A percentile compares a stretch with the other conserved stretches of the same genome.
Evolutionary conservation across 2,888 invertebrate genomes (phyloP).

Genomic region (Drosophila cracens): DNA sequence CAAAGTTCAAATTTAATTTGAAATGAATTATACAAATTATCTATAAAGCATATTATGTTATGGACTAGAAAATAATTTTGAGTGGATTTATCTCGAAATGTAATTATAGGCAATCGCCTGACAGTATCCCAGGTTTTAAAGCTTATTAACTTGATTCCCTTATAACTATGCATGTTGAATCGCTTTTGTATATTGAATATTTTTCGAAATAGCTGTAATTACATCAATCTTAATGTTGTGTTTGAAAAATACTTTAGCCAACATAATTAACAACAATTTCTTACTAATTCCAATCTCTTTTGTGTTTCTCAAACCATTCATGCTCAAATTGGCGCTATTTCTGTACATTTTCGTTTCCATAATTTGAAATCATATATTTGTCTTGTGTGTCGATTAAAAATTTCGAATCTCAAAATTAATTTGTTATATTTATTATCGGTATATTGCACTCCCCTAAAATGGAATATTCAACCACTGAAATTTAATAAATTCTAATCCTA

Average conservation of each 20-base stretch:
- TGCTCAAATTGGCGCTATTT: slow-evolving; percentile 58
- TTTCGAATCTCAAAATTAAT: background rate
- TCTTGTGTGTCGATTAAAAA: background rate
- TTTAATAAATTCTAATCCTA: background rate
- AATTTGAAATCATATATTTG: slow-evolving; percentile 20
- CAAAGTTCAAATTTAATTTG: background rate
- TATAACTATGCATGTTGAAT: slow-evolving; percentile 31
- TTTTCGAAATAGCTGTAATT: slow-evolving; percentile 21
- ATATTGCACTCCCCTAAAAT: slow-evolving; percentile 4
- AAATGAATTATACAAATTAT: background rate
- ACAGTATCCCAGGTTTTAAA: background rate
- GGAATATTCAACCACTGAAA: background rate
- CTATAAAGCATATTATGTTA: background rate
- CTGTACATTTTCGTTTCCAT: slow-evolving; percentile 24
- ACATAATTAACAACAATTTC: slow-evolving; percentile 31
- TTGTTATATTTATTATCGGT: background rate
- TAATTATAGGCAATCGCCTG: background rate
- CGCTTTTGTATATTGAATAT: slow-evolving; percentile 5
- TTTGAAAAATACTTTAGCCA: slow-evolving; percentile 4
- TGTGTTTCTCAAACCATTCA: slow-evolving; percentile 59
- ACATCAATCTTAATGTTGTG: slow-evolving; percentile 30
- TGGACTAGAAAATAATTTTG: background rate
- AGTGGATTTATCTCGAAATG: slow-evolving; percentile 5
- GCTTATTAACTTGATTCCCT: background rate
- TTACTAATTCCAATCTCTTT: slow-evolving; percentile 58